Conservation (phyloP, 2,888 invertebrate genomes). For the Peribatodes rhomboidaria region DNA sequence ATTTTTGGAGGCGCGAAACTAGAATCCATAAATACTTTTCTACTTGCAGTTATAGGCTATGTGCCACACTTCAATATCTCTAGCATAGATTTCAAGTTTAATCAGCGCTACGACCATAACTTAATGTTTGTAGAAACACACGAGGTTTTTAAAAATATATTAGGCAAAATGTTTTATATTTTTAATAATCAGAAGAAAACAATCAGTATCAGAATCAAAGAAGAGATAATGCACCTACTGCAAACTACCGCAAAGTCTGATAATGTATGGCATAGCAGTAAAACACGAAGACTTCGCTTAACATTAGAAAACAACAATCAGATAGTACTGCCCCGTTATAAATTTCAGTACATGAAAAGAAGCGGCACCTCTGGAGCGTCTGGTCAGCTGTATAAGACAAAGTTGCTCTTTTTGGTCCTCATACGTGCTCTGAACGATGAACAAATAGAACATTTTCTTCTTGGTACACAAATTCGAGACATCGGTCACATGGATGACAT, state of each 20-base stretch:
- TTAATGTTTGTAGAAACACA: neutral
- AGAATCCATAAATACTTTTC: neutral
- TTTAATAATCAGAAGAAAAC: neutral
- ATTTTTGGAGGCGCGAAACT: slow-evolving; percentile 1
- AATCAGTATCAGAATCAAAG: neutral
- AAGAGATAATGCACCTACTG: slow-evolving; percentile 28
- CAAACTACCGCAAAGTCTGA: neutral
- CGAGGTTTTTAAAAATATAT: neutral
- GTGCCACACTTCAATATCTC: neutral
- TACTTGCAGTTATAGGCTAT: neutral
- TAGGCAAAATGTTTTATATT: neutral
- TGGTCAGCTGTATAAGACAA: slow-evolving; percentile 51
- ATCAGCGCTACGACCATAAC: neutral
- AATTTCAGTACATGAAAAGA: slow-evolving; percentile 35
- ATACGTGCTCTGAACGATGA: slow-evolving; percentile 51
- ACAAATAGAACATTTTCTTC: slow-evolving; percentile 49
- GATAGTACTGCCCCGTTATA: neutral
- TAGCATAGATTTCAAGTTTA: neutral
- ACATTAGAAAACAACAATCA: neutral
- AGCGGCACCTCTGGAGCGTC: slow-evolving; percentile 40
- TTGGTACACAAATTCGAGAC: slow-evolving; percentile 56
- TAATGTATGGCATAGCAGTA: neutral
- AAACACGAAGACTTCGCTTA: neutral
- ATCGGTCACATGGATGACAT: slow-evolving; percentile 60
- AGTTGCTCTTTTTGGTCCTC: slow-evolving; percentile 52